Conservation (phyloP, 2,797 vertebrate genomes). For the Macrochelys suwanniensis region DNA sequence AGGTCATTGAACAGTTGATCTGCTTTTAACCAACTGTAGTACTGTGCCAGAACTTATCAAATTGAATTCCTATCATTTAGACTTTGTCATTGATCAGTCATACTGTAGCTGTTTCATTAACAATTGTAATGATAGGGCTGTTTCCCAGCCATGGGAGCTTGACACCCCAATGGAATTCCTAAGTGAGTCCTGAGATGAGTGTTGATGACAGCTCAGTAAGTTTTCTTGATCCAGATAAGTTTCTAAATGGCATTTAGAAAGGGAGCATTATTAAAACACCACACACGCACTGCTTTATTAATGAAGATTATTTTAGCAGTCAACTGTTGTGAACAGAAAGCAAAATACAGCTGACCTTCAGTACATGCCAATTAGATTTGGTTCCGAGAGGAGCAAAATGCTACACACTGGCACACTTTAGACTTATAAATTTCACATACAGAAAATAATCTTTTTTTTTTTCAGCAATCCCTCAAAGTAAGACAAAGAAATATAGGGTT, state of each 20-base stretch:
- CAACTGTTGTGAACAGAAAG: constrained; percentile 50
- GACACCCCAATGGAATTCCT: constrained; percentile 9
- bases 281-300: constrained; percentile 25
- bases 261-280: constrained; percentile 43
- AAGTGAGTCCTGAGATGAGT: neutral
- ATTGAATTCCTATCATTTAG: neutral
- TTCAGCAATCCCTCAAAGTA: neutral
- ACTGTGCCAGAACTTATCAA: neutral
- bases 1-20: neutral
- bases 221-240: neutral
- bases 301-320: constrained; percentile 42
- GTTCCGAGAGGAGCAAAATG: constrained; percentile 26
- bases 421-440: constrained; percentile 9
- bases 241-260: constrained; percentile 43
- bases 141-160: neutral
- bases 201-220: neutral
- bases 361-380: constrained; percentile 37
- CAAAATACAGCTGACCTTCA: constrained; percentile 36
- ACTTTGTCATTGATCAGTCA: neutral
- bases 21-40: neutral
- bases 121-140: neutral
- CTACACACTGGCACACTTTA: neutral
- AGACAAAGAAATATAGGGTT: neutral
- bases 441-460: neutral
- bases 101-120: neutral